A percentile compares a stretch with the other conserved stretches of the same genome.
phyloP scores from a whole-genome alignment of 2,888 invertebrate species.

The Cataglyphis cursor region DNA sequence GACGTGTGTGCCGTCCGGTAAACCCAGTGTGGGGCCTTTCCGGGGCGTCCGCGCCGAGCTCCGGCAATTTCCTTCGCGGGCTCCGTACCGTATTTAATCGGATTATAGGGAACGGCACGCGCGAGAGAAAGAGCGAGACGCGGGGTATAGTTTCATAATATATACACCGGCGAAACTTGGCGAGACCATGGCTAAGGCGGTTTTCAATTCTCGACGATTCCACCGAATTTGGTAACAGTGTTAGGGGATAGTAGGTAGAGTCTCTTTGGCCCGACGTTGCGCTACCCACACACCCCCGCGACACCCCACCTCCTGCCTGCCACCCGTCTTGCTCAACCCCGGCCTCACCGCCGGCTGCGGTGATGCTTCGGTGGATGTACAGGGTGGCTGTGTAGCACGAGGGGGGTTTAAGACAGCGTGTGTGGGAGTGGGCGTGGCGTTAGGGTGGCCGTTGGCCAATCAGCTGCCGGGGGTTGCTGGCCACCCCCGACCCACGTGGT shows the following conservation, averaged over 20 bases:
- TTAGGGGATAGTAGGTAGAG: slow-evolving; percentile 69
- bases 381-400: slow-evolving; percentile 72
- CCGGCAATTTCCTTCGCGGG: slow-evolving; percentile 49
- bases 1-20: slow-evolving; percentile 41
- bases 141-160: slow-evolving; percentile 44
- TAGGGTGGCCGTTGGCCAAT: slow-evolving; percentile 86
- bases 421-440: slow-evolving; percentile 87
- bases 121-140: not conserved
- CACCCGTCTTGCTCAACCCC: slow-evolving; percentile 31
- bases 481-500: slow-evolving; percentile 86
- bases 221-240: slow-evolving; percentile 84
- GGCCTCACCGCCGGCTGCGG: slow-evolving; percentile 60
- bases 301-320: slow-evolving; percentile 25
- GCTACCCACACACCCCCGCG: slow-evolving; percentile 53
- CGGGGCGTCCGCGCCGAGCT: slow-evolving; percentile 27
- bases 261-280: slow-evolving; percentile 66
- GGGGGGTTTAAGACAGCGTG: slow-evolving; percentile 86
- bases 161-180: slow-evolving; percentile 57
- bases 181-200: slow-evolving; percentile 70
- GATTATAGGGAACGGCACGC: slow-evolving; percentile 59
- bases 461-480: slow-evolving; percentile 84
- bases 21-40: slow-evolving; percentile 62
- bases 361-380: slow-evolving; percentile 71
- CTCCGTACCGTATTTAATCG: slow-evolving; percentile 64
- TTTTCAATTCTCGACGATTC: slow-evolving; percentile 87